phyloP scores from a whole-genome alignment of 2,888 invertebrate genomes.

The Drosophila hamatofila region DNA sequence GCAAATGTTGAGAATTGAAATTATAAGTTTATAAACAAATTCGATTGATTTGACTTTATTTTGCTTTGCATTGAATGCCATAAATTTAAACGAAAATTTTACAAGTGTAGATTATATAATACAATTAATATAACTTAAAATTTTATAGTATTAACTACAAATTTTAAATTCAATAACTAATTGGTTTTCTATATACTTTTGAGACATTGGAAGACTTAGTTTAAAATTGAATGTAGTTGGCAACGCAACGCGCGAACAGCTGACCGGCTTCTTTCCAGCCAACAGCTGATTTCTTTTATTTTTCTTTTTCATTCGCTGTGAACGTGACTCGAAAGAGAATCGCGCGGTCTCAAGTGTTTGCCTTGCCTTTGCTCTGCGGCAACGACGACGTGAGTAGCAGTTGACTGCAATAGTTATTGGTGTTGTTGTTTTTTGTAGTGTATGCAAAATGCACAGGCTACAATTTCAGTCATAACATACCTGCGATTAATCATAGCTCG shows the following conservation, averaged over 20 bases:
- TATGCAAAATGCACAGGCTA: constrained; percentile 17
- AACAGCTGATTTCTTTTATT: constrained; percentile 52
- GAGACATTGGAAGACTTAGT: background rate
- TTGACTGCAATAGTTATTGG: constrained; percentile 41
- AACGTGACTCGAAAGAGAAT: constrained; percentile 70
- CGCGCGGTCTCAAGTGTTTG: constrained; percentile 32
- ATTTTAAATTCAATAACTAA: background rate
- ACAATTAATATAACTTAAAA: background rate
- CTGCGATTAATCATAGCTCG: constrained; percentile 61
- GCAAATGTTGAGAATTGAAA: background rate
- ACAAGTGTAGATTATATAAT: background rate
- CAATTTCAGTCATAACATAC: constrained; percentile 59
- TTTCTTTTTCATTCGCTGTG: constrained; percentile 41
- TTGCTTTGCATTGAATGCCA: constrained; percentile 1
- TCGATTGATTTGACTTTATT: background rate
- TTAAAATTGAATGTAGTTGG: constrained; percentile 44
- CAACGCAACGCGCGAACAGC: constrained; percentile 60
- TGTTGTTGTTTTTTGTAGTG: constrained; percentile 10
- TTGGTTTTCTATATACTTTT: background rate
- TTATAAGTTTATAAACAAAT: background rate
- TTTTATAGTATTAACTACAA: background rate
- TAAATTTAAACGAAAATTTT: background rate
- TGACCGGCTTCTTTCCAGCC: constrained; percentile 57
- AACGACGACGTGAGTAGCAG: constrained; percentile 61
- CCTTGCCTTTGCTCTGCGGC: constrained; percentile 17